A percentile compares a stretch with the other conserved stretches of the same genome.
phyloP scores from a whole-genome alignment of 2,797 vertebrate species.

The Ctenopoma kingsleyae region DNA sequence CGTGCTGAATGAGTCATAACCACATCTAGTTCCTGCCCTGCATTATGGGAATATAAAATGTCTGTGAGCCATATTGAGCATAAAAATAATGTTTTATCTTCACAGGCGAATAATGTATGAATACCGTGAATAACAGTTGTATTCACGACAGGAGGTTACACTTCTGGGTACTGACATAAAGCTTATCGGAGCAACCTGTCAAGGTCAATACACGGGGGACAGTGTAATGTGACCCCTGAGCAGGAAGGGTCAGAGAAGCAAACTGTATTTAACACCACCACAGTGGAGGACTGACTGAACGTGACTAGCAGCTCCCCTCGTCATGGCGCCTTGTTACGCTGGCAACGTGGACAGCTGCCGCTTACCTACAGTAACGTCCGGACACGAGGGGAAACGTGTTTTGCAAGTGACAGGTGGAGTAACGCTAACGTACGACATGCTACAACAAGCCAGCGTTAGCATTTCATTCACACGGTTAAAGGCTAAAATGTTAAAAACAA shows the following conservation, averaged over 20 bases:
- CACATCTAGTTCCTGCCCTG: background rate
- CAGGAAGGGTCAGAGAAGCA: slow-evolving; percentile 14
- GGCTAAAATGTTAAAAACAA: too few relatives aligned
- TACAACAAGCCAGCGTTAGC: background rate
- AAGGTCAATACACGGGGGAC: slow-evolving; percentile 58
- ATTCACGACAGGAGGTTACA: background rate
- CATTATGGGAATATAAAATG: background rate
- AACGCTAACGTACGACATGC: accelerated
- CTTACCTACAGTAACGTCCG: accelerated
- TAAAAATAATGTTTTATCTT: background rate
- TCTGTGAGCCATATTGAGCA: background rate
- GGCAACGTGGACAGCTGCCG: slow-evolving; percentile 7
- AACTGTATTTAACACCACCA: background rate
- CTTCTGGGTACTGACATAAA: background rate
- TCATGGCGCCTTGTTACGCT: slow-evolving; percentile 48
- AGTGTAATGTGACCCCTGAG: slow-evolving; percentile 16
- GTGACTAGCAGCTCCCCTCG: slow-evolving; percentile 37
- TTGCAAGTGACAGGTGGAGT: background rate
- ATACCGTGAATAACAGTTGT: too few relatives aligned
- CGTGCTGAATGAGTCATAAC: too few relatives aligned
- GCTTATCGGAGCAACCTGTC: slow-evolving; percentile 23
- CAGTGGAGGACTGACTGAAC: slow-evolving; percentile 10
- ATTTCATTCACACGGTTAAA: background rate
- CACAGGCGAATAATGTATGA: too few relatives aligned
- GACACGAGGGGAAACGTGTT: background rate